These are phyloP conservation scores for Drosophila saltans DNA, from an alignment of 1,140 invertebrate species.

Conservation along the genomic window DNA sequence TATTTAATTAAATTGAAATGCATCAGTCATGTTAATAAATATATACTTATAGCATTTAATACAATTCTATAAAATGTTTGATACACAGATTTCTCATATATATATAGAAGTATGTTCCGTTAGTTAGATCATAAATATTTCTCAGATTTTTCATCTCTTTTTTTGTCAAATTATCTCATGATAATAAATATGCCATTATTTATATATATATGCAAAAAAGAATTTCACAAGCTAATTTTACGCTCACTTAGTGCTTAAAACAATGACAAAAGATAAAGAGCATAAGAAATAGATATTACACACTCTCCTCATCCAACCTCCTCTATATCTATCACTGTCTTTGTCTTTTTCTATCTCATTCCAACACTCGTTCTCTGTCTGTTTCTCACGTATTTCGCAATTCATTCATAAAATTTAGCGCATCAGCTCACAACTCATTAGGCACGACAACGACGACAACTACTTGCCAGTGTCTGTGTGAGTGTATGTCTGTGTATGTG, in stretches of 20 bases:
- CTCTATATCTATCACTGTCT: background rate
- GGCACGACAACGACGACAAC: constrained; percentile 52
- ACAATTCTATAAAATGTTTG: background rate
- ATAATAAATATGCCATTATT: constrained; percentile 76
- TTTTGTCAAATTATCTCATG: constrained; percentile 2
- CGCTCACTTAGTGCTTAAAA: constrained; percentile 76
- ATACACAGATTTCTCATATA: too few relatives aligned
- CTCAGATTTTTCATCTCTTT: background rate
- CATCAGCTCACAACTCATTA: constrained; percentile 80
- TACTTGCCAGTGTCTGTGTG: constrained; percentile 37
- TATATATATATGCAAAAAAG: constrained; percentile 49
- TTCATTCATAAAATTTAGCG: constrained; percentile 77
- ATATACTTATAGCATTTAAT: constrained; percentile 36
- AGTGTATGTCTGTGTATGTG: background rate
- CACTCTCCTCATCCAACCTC: background rate
- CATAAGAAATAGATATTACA: constrained; percentile 9
- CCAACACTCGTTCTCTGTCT: background rate
- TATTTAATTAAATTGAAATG: constrained; percentile 64
- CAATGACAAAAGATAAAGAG: constrained; percentile 39
- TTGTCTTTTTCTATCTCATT: constrained; percentile 1
- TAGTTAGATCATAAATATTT: constrained; percentile 43
- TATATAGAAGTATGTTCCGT: constrained; percentile 19
- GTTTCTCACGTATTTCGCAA: constrained; percentile 42
- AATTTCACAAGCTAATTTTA: constrained; percentile 66
- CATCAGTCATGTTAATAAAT: constrained; percentile 14